phyloP scores from a whole-genome alignment of 2,888 invertebrate species.

The Pandemis cinnamomeana region DNA sequence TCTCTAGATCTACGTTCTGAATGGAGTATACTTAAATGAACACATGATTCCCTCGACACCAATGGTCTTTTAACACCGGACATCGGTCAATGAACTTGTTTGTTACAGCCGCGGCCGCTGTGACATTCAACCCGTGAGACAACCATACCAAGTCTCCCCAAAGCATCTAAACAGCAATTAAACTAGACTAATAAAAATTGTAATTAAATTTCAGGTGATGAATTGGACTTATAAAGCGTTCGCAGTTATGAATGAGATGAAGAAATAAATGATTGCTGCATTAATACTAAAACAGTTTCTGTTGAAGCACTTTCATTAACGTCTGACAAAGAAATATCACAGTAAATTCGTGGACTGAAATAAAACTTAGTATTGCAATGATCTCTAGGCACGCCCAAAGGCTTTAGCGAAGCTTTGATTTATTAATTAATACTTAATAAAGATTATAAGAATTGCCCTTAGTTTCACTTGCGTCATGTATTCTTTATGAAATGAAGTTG shows the following conservation, averaged over 20 bases:
- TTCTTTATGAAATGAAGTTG: neutral
- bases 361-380: neutral
- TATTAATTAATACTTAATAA: neutral
- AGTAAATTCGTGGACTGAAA: neutral
- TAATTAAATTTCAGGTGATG: conserved; percentile 50
- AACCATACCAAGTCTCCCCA: no score
- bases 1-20: no score
- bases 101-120: no score
- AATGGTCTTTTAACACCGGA: no score
- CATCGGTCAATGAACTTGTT: no score
- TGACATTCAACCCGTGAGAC: no score
- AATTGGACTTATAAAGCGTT: conserved; percentile 72
- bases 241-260: conserved; percentile 69
- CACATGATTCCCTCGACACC: no score
- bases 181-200: neutral
- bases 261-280: conserved; percentile 48
- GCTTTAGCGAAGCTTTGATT: neutral
- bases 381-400: neutral
- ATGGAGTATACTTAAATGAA: no score
- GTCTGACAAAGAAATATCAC: neutral
- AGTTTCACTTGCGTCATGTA: neutral
- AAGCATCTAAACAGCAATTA: neutral
- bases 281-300: neutral
- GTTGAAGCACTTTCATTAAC: neutral
- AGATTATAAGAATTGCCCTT: neutral